Evolutionary conservation across 2,888 invertebrate species (phyloP), one percentile per base, ranked within the genome.

Genomic region (Sesamia inferens): DNA sequence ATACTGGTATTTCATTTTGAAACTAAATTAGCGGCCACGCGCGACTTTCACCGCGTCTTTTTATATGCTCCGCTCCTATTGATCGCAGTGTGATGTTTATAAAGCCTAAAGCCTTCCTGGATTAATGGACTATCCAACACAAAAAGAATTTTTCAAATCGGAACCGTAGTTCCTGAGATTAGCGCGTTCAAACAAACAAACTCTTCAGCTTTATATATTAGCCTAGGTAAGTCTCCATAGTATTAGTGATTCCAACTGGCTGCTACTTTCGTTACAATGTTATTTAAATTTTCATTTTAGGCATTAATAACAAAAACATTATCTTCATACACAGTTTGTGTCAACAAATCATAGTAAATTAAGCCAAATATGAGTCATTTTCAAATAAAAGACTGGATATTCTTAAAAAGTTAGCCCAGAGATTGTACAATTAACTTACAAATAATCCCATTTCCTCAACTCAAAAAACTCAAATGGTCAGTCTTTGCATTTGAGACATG

Each of bases 401-500:
- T 71, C 48, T 71, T 71, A 68, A 44, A 73, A 76, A 62, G 61
- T 47, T 61, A 11, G 51, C 31, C 57, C 62, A 51, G 48, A 14
- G 24, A 31, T 66, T 66, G 63, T 66, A 84, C 74, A 77, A 67
- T 59, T 22, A 67, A 65, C 67, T 68, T 51, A 55, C 51, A 75
- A 73, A 68, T 72, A 71, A 31, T 65, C 10, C 24, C 24, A 67
- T 71, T 72, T 63, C 31, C 31, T 31, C 31, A 31, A 31, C 31
- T 31, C 31, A 31, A 31, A 31, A 31, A 31, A n/a, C n/a, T 22
- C 68, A 61, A 75, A 65, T 58, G 24, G 55, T 57, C 39, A 51
- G 59, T 61, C 42, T 75, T 61, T 59, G 62, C 10, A 68, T 80
- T 76, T 83, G 81, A 76, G 72, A 80, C 75, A 81, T 62, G 64